Percentiles rank a stretch among this genome's conserved stretches.
These are phyloP conservation scores for Malurus splendens DNA, from an alignment of 2,797 vertebrate genomes.

Conservation along the genomic window DNA sequence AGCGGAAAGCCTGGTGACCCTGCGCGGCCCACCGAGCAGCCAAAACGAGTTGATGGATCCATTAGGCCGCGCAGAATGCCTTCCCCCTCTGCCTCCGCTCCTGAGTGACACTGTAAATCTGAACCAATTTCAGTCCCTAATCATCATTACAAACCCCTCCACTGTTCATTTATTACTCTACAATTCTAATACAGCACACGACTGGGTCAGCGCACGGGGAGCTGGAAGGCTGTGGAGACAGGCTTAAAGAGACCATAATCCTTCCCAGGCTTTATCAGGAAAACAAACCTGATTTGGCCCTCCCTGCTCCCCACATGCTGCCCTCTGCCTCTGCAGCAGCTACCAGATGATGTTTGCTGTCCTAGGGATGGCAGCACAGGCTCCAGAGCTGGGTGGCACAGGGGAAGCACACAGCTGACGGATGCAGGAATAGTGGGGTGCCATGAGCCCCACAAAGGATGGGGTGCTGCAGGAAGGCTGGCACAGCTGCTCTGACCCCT, in stretches of 20 bases:
- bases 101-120: constrained; percentile 99
- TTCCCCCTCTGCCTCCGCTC: constrained; percentile 86
- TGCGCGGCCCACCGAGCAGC: constrained; percentile 98
- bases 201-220: constrained; percentile 81
- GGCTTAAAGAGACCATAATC: constrained; percentile 75
- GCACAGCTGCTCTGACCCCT: background rate
- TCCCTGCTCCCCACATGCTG: rapidly evolving
- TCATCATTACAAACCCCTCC: constrained; percentile 99
- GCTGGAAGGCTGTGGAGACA: constrained; percentile 65
- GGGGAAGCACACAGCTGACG: background rate
- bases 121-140: constrained; percentile 99
- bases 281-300: background rate
- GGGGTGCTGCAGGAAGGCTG: background rate
- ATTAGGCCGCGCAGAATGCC: constrained; percentile 97
- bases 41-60: constrained; percentile 98
- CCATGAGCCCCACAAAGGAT: rapidly evolving
- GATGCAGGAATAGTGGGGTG: rapidly evolving
- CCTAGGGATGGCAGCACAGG: background rate
- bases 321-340: background rate
- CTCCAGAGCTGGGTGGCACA: background rate
- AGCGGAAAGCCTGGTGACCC: constrained; percentile 99
- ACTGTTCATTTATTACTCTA: constrained; percentile 95
- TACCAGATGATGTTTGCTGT: background rate
- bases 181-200: constrained; percentile 85
- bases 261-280: background rate